phyloP scores from a whole-genome alignment of 2,113 vertebrate species.

The Eptatretus burgeri region DNA sequence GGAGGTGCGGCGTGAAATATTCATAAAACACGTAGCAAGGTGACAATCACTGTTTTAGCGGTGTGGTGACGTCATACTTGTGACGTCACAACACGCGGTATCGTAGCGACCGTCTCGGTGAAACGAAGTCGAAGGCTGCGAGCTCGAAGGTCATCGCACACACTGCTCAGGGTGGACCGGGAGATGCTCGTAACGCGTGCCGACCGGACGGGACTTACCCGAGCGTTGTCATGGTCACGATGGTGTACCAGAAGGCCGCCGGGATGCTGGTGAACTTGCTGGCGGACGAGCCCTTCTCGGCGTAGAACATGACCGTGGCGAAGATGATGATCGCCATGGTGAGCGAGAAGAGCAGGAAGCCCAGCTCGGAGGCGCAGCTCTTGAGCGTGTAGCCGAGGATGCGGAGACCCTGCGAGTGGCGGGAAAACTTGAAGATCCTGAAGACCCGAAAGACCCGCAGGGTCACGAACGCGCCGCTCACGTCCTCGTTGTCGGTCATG shows the following conservation, averaged over 20 bases:
- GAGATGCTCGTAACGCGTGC: too few species aligned
- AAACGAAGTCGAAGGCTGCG: too few species aligned
- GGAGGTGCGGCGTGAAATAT: too few species aligned
- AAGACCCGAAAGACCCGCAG: slow-evolving; percentile 80
- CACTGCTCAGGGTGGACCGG: too few species aligned
- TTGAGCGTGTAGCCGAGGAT: slow-evolving; percentile 82
- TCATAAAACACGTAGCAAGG: too few species aligned
- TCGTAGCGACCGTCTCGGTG: too few species aligned
- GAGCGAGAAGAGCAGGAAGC: slow-evolving; percentile 89
- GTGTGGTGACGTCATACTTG: too few species aligned
- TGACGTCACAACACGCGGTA: too few species aligned
- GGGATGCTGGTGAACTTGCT: slow-evolving; percentile 96
- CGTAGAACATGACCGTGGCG: slow-evolving; percentile 95
- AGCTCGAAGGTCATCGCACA: too few species aligned
- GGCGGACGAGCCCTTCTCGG: slow-evolving; percentile 60
- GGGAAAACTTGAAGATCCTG: slow-evolving; percentile 93
- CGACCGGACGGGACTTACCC: slow-evolving; percentile 32
- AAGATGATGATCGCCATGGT: slow-evolving; percentile 99
- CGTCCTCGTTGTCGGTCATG: slow-evolving; percentile 90
- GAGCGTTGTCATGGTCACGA: slow-evolving; percentile 95
- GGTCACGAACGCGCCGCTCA: slow-evolving; percentile 87
- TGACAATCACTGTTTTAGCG: too few species aligned
- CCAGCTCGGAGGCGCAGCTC: slow-evolving; percentile 85
- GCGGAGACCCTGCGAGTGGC: slow-evolving; percentile 75
- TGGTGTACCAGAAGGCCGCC: slow-evolving; percentile 96